These are phyloP conservation scores for Lepidurus packardi DNA, from an alignment of 1,140 invertebrate species.

Conservation along the genomic window DNA sequence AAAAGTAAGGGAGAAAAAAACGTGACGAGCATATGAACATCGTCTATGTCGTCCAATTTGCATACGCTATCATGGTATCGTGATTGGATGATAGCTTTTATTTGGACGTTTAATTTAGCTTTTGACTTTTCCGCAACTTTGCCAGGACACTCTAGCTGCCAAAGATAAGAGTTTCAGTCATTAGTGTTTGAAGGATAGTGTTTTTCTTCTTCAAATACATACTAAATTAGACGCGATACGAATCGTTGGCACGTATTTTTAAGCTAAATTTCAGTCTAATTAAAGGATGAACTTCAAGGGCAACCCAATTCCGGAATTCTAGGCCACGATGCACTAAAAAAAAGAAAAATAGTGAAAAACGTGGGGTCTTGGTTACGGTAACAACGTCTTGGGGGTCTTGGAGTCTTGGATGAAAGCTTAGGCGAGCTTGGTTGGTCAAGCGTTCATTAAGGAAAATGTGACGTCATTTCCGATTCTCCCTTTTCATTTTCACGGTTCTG, in stretches of 20 bases:
- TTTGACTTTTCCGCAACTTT: no score
- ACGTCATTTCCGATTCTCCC: conserved; percentile 9
- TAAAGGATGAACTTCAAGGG: no score
- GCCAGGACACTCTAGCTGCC: background rate
- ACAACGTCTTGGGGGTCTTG: background rate
- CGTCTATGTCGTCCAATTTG: no score
- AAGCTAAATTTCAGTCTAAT: no score
- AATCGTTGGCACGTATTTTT: no score
- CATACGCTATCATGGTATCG: no score
- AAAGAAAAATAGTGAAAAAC: background rate
- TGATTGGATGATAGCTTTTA: no score
- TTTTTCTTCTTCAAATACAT: background rate
- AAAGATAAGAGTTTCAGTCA: background rate
- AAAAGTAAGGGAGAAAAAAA: no score
- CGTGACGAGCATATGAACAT: no score
- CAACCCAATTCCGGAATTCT: no score
- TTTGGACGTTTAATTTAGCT: no score
- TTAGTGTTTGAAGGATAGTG: background rate
- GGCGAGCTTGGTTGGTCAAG: background rate
- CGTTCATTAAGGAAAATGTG: background rate
- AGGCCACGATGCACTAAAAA: no score
- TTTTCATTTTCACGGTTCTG: conserved; percentile 14
- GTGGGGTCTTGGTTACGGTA: background rate
- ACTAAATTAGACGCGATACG: background rate
- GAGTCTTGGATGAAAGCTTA: background rate